Evolutionary conservation across 2,113 vertebrate species (phyloP).

Genomic region (Rhadina sibilatrix): DNA sequence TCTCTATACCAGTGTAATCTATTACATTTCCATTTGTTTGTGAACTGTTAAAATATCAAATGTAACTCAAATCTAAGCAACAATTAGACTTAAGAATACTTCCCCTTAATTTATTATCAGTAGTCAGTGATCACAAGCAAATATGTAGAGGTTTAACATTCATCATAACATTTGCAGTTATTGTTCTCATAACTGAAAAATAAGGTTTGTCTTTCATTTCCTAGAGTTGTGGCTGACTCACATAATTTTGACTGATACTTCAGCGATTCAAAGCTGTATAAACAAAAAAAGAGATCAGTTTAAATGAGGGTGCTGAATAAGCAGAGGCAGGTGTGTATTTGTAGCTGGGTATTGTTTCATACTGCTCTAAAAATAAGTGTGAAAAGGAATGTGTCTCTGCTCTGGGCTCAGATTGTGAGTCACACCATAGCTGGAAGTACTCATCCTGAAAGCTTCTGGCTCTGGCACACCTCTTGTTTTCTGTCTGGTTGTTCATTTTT

Average conservation of each 20-base stretch:
- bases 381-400: neutral
- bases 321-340: slow-evolving; percentile 20
- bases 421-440: neutral
- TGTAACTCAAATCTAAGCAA: neutral
- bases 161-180: neutral
- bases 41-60: neutral
- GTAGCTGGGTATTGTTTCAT: slow-evolving; percentile 20
- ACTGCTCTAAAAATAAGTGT: slow-evolving; percentile 22
- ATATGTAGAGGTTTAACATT: neutral
- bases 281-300: slow-evolving; percentile 15
- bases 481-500: neutral
- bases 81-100: neutral
- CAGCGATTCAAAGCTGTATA: slow-evolving; percentile 19
- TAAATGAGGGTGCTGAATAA: slow-evolving; percentile 34
- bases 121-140: neutral
- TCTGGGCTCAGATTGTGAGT: slow-evolving; percentile 1
- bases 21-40: neutral
- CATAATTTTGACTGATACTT: slow-evolving; percentile 21
- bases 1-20: neutral
- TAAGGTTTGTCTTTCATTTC: neutral
- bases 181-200: neutral
- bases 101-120: neutral
- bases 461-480: neutral
- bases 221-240: slow-evolving; percentile 13
- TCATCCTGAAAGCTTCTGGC: neutral